phyloP scores from a whole-genome alignment of 1,140 invertebrate genomes.

The Apis cerana region DNA sequence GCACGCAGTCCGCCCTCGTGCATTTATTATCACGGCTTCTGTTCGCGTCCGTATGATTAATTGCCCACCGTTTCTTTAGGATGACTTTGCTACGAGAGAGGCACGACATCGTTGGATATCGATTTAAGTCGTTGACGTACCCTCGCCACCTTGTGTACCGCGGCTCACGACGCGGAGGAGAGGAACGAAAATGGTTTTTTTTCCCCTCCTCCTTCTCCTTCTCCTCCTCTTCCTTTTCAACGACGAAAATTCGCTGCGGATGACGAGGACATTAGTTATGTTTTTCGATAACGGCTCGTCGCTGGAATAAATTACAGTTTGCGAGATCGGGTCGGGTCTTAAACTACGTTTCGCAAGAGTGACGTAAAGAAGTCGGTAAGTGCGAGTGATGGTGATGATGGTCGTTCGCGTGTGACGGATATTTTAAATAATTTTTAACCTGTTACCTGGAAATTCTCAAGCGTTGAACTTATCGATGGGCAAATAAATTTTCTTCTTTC shows the following conservation, averaged over 20 bases:
- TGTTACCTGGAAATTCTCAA: slow-evolving; percentile 16
- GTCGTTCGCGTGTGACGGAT: not conserved
- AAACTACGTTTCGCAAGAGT: slow-evolving; percentile 10
- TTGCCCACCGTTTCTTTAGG: slow-evolving; percentile 46
- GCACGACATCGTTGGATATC: slow-evolving; percentile 50
- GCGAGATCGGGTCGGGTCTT: not conserved
- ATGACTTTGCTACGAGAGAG: slow-evolving; percentile 49
- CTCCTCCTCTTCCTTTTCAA: not conserved
- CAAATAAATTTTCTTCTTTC: slow-evolving; percentile 15
- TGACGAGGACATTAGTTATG: slow-evolving; percentile 45
- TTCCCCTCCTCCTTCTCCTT: no score
- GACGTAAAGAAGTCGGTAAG: slow-evolving; percentile 14
- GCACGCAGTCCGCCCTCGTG: slow-evolving; percentile 19
- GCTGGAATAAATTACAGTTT: slow-evolving; percentile 23
- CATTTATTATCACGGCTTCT: slow-evolving; percentile 52
- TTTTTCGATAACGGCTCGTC: slow-evolving; percentile 41
- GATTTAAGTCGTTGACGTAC: slow-evolving; percentile 41
- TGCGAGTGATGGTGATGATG: not conserved
- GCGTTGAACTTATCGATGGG: slow-evolving; percentile 10
- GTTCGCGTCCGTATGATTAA: slow-evolving; percentile 59
- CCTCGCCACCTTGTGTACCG: not conserved
- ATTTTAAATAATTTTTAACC: slow-evolving; percentile 11
- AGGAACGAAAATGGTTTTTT: slow-evolving; percentile 20
- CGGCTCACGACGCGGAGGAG: not conserved
- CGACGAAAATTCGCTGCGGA: slow-evolving; percentile 43